Base-by-base conservation (phyloP, 2,113 vertebrate genomes). In the Clinocottus analis region DNA sequence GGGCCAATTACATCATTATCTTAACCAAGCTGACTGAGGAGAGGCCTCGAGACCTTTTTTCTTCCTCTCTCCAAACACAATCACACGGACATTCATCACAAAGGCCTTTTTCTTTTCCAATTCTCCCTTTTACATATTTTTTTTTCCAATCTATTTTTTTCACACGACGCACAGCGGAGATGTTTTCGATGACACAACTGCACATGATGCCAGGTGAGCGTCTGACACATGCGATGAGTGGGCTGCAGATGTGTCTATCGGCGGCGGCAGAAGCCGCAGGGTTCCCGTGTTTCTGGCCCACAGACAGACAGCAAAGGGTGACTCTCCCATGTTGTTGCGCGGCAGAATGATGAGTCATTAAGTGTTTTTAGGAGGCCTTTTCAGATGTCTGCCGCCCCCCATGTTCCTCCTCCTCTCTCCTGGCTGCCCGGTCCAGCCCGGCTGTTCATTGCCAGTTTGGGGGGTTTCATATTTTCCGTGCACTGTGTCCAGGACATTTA, bases 401-500 rank as follows among this genome's bases (percentile, higher is more conserved):
- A n/a, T n/a, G n/a, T 53, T 12, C 53, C 13, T 12, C 43, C 39
- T 27, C 31, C n/a, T 23, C 53, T 25, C 64, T 14, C 68, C 43
- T 17, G 17, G 47, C 60, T 41, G 47, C 77, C 82, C 60, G 29
- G 14, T 65, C 69, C 75, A 93, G 95, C 93, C 49, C 29, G 92
- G 94, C 93, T 58, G 90, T 93, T 92, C 82, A 78, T 66, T 82
- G 90, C 83, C 91, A 94, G 87, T 75, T 49, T 9, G 75, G 82
- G 72, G 84, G 79, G 94, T 94, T 96, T 96, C 94, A 97, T 97
- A 97, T 98, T 98, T 98, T 98, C 97, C 97, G 96, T 96, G 96
- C 95, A 92, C 95, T 94, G 95, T 96, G 96, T 98, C 96, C 97
- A 97, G 96, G 96, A 96, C 96, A 95, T 97, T 98, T 97, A 97